Evolutionary conservation across 2,797 vertebrate species (phyloP).

Genomic region (Danio albolineatus): DNA sequence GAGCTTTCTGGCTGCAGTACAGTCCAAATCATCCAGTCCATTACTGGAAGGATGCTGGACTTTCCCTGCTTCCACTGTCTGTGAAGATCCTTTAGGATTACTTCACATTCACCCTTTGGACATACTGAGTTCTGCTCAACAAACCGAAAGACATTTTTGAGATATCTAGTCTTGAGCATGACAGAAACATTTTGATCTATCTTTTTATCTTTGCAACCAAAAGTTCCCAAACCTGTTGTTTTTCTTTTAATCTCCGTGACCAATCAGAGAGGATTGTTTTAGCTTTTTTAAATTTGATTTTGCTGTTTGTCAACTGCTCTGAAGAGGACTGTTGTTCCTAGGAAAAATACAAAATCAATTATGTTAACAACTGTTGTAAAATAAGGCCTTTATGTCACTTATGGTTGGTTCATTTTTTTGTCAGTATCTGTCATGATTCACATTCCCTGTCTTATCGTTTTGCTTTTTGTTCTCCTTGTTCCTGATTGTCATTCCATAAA

Average conservation of each 20-base stretch:
- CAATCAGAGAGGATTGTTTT: slow-evolving; percentile 1
- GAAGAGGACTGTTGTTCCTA: too few relatives aligned
- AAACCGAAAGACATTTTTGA: neutral
- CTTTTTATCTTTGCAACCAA: neutral
- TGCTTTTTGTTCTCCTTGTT: neutral
- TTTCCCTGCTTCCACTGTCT: slow-evolving; percentile 54
- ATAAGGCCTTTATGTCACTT: neutral
- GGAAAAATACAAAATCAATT: neutral
- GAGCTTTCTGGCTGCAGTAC: slow-evolving; percentile 19
- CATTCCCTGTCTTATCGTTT: too few relatives aligned
- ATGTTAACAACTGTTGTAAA: neutral
- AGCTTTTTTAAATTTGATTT: neutral
- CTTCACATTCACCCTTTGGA: neutral
- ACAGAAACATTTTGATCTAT: neutral
- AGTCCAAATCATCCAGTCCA: slow-evolving; percentile 58
- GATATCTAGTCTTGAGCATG: neutral
- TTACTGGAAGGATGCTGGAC: slow-evolving; percentile 52
- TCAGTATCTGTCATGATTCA: too few relatives aligned
- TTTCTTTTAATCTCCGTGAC: neutral
- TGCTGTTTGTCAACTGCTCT: neutral
- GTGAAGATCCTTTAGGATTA: slow-evolving; percentile 26
- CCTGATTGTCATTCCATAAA: too few relatives aligned
- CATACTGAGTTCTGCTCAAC: slow-evolving; percentile 35
- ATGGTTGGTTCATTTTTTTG: too few relatives aligned
- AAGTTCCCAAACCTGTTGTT: neutral